Conservation (phyloP, 2,797 vertebrate species). For the Arvicola amphibius region DNA sequence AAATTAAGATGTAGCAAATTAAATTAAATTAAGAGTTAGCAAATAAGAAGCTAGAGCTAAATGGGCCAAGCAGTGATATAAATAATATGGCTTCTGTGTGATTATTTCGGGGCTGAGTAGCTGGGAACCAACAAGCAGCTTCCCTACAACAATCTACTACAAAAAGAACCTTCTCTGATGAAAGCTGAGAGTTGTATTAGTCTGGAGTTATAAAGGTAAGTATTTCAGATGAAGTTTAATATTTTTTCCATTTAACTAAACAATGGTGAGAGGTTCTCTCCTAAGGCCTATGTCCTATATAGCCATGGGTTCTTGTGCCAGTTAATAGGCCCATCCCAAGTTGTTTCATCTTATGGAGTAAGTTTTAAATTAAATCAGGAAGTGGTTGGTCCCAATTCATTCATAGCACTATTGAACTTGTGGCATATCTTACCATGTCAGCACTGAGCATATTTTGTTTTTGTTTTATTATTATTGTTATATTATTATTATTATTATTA, state of each 20-base stretch:
- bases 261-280: neutral
- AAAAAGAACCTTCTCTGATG: neutral
- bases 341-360: neutral
- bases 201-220: neutral
- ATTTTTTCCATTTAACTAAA: neutral
- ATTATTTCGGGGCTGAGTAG: too few species aligned
- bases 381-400: neutral
- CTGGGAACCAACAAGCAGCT: too few species aligned
- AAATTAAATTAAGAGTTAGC: too few species aligned
- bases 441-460: neutral
- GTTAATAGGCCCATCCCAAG: neutral
- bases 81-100: too few species aligned
- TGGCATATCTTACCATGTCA: neutral
- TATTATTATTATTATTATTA: too few species aligned
- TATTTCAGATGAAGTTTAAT: neutral
- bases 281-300: neutral
- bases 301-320: neutral
- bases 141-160: neutral
- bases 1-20: too few species aligned
- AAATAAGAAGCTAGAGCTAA: too few species aligned
- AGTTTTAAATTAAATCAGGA: neutral
- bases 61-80: too few species aligned
- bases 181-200: neutral
- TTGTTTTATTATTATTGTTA: too few species aligned
- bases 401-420: neutral